phyloP scores from a whole-genome alignment of 2,113 vertebrate genomes.

The Tylochromis polylepis region DNA sequence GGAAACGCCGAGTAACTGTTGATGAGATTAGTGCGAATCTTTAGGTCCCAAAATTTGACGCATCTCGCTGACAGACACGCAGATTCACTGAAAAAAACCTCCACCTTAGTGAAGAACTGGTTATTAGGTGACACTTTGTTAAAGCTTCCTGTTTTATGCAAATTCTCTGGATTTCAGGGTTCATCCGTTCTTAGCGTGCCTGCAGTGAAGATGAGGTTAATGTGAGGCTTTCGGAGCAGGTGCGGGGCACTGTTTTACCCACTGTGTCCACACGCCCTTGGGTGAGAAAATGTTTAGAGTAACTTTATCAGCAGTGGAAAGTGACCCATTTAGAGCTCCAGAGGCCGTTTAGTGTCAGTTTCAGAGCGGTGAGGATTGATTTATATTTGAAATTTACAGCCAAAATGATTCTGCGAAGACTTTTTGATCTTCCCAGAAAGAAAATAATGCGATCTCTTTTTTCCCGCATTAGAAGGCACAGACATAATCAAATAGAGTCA shows the following conservation, averaged over 20 bases:
- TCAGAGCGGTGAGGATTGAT: fast-evolving
- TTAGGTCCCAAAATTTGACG: background rate
- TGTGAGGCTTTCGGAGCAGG: background rate
- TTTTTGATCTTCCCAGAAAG: background rate
- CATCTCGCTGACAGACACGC: background rate
- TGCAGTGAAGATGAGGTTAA: background rate
- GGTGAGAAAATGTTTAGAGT: background rate
- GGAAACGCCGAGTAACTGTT: fast-evolving
- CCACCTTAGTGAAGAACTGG: background rate
- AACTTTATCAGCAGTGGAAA: background rate
- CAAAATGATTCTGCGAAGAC: background rate
- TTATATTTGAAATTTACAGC: background rate
- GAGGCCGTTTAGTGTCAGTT: fast-evolving
- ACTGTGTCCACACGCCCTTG: fast-evolving
- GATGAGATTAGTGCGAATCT: background rate
- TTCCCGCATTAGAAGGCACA: background rate
- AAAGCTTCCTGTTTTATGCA: too few species aligned
- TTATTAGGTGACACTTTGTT: background rate
- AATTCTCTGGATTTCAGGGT: background rate
- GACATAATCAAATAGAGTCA: background rate
- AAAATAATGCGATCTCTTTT: fast-evolving
- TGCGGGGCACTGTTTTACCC: background rate
- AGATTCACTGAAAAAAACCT: background rate
- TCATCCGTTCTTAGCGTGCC: background rate
- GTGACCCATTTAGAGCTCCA: too few species aligned